A percentile compares a stretch with the other conserved stretches of the same genome.
Conservation (phyloP, 2,797 vertebrate species). For the Tarsius wallacei region DNA sequence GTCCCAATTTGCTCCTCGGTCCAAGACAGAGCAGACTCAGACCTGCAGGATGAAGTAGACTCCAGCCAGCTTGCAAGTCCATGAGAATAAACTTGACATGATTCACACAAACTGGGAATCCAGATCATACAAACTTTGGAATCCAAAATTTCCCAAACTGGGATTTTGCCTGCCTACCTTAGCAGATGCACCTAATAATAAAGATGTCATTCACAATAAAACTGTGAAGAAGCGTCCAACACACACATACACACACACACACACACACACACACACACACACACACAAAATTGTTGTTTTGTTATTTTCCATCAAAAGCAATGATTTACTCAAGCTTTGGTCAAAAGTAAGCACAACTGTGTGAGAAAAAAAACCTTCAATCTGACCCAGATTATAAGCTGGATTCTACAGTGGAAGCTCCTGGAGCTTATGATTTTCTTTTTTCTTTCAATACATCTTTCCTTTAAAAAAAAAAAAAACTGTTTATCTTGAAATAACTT, state of each 20-base stretch:
- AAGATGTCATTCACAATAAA: neutral
- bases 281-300: neutral
- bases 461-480: neutral
- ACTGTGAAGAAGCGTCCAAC: neutral
- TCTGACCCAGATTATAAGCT: neutral
- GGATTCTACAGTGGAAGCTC: neutral
- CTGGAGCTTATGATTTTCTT: neutral
- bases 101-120: neutral
- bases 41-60: neutral
- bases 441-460: neutral
- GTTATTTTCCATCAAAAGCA: neutral
- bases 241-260: too few relatives aligned
- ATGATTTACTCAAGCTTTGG: neutral
- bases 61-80: neutral
- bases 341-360: conserved; percentile 46
- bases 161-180: neutral
- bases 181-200: neutral
- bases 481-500: conserved; percentile 51
- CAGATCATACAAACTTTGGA: neutral
- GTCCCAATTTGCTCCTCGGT: neutral
- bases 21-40: neutral
- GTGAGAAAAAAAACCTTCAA: neutral
- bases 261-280: too few relatives aligned
- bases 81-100: neutral
- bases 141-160: neutral